Conservation (phyloP, 2,888 invertebrate genomes). For the Nasonia oneida region DNA sequence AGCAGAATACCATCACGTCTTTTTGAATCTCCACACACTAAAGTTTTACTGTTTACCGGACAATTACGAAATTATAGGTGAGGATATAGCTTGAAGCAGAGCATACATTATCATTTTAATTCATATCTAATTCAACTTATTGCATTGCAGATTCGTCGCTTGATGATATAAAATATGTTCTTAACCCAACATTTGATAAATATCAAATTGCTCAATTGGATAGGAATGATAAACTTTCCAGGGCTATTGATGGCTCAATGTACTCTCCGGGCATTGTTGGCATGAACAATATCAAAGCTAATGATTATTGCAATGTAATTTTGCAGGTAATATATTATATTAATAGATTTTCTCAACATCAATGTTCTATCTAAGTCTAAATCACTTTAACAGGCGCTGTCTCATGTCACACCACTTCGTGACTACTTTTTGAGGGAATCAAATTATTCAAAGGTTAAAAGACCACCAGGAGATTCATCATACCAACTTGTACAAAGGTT, state of each 20-base stretch:
- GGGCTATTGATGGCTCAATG: slow-evolving; percentile 97
- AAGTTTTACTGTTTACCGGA: slow-evolving; percentile 99
- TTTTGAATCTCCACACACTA: slow-evolving; percentile 96
- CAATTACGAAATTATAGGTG: slow-evolving; percentile 99
- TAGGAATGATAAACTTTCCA: slow-evolving; percentile 89
- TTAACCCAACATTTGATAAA: slow-evolving; percentile 96
- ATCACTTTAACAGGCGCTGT: slow-evolving; percentile 86
- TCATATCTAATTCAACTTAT: slow-evolving; percentile 21
- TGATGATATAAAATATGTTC: slow-evolving; percentile 98
- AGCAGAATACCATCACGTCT: slow-evolving; percentile 98
- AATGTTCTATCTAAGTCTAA: slow-evolving; percentile 18
- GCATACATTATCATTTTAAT: slow-evolving; percentile 1
- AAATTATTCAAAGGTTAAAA: slow-evolving; percentile 92
- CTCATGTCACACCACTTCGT: slow-evolving; percentile 96
- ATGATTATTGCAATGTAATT: slow-evolving; percentile 99
- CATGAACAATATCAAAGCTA: slow-evolving; percentile 99
- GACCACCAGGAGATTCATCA: slow-evolving; percentile 97
- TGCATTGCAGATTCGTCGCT: slow-evolving; percentile 90
- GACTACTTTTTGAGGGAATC: slow-evolving; percentile 97
- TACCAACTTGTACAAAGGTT: slow-evolving; percentile 95
- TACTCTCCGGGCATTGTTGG: slow-evolving; percentile 99
- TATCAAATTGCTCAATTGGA: slow-evolving; percentile 92
- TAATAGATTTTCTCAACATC: not conserved
- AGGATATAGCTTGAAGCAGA: slow-evolving; percentile 68
- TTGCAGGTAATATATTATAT: slow-evolving; percentile 85